Conservation (phyloP, 1,140 invertebrate species). For the Formica exsecta region DNA sequence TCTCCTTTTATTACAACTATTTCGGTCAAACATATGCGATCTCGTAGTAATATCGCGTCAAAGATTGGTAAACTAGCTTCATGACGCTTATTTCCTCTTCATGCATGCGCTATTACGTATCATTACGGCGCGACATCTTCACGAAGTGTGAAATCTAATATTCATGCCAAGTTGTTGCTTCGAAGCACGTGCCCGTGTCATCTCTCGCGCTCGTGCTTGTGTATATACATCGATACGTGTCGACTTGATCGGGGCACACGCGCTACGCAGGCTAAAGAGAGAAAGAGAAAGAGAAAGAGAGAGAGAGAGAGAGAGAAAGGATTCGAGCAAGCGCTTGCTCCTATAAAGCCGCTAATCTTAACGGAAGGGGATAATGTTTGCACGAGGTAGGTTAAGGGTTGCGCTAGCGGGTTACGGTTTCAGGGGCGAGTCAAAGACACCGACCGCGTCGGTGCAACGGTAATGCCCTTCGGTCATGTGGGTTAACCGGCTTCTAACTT, state of each 20-base stretch:
- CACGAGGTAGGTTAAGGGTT: conserved; percentile 7
- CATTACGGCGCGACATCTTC: conserved; percentile 53
- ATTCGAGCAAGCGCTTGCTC: background rate
- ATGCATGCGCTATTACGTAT: conserved; percentile 52
- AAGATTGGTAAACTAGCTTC: conserved; percentile 6
- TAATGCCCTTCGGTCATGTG: conserved; percentile 53
- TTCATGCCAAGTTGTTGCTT: conserved; percentile 55
- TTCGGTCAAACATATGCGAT: background rate
- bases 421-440: conserved; percentile 52
- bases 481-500: conserved; percentile 67
- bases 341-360: conserved; percentile 45
- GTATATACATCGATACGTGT: background rate
- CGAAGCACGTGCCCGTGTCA: conserved; percentile 6
- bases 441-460: conserved; percentile 36
- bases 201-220: background rate
- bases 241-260: background rate
- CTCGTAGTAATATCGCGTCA: background rate
- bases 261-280: background rate
- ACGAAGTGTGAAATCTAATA: conserved; percentile 61
- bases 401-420: conserved; percentile 25
- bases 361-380: conserved; percentile 38
- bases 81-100: conserved; percentile 25
- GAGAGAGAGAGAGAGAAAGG: background rate
- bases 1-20: background rate
- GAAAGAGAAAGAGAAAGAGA: background rate